These are phyloP conservation scores for Mythimna ferrago DNA, from an alignment of 2,888 invertebrate species.

Conservation along the genomic window DNA sequence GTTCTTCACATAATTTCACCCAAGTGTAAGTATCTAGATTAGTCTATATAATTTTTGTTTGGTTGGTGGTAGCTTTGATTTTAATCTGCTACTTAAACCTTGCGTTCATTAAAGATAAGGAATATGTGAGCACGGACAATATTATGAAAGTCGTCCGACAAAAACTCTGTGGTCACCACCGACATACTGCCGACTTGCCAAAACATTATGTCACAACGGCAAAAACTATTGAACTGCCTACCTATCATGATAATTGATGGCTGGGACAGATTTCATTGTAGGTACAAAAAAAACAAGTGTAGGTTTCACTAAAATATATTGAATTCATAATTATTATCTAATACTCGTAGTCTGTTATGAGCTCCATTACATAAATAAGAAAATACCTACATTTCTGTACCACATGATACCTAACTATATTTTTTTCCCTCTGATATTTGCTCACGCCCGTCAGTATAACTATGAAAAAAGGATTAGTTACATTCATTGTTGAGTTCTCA, in stretches of 20 bases:
- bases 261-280: neutral
- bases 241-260: constrained; percentile 21
- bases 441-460: no score
- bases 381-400: neutral
- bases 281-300: neutral
- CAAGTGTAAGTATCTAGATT: constrained; percentile 26
- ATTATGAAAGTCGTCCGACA: constrained; percentile 1
- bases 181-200: constrained; percentile 34
- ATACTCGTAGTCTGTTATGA: neutral
- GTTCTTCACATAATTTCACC: neutral
- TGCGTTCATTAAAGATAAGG: no score
- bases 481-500: no score
- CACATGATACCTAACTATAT: neutral
- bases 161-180: constrained; percentile 3
- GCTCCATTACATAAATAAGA: neutral
- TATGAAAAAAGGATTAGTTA: no score
- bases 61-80: neutral
- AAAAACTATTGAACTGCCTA: constrained; percentile 12
- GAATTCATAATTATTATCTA: neutral
- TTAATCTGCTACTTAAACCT: neutral
- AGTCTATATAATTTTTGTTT: neutral
- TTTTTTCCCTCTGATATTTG: neutral
- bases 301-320: neutral
- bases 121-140: neutral
- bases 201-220: constrained; percentile 35